Conservation (phyloP, 53 echinoderm and acorn worm genomes). For the Zoroaster sp. region DNA sequence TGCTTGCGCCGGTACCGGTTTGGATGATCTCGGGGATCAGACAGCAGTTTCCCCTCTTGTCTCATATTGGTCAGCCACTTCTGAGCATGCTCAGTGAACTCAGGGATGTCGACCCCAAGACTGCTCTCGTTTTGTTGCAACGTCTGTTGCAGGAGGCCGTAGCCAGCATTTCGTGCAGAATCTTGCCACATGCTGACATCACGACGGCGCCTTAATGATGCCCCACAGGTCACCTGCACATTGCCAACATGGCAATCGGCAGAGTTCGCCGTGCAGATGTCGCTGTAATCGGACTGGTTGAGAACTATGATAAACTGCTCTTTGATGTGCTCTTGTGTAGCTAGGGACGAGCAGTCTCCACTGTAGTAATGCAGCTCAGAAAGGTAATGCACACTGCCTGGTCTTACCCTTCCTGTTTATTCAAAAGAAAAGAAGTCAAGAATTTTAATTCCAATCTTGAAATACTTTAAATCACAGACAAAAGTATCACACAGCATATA, state of each 20-base stretch:
- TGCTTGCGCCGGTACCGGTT: neutral
- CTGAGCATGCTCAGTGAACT: constrained; percentile 8
- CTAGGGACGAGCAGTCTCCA: constrained; percentile 62
- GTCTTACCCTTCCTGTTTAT: constrained; percentile 15
- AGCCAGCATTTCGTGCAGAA: neutral
- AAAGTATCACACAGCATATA: neutral
- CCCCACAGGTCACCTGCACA: constrained; percentile 71
- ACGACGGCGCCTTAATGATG: neutral
- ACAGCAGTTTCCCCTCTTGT: constrained; percentile 3
- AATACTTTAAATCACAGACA: neutral
- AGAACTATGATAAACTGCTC: constrained; percentile 51
- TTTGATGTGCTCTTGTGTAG: constrained; percentile 48
- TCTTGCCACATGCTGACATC: neutral
- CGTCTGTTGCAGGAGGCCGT: neutral
- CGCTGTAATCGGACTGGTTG: neutral
- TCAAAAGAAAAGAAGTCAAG: neutral
- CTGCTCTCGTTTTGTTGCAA: neutral
- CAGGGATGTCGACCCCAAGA: neutral
- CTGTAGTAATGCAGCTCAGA: constrained; percentile 71
- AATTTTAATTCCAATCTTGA: neutral
- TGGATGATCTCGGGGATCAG: neutral
- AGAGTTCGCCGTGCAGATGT: constrained; percentile 45
- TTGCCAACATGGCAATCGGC: constrained; percentile 65
- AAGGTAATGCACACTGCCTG: constrained; percentile 1
- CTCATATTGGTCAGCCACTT: constrained; percentile 21